Conservation (phyloP, 1,140 invertebrate species). For the Hypsibius dujardini region DNA sequence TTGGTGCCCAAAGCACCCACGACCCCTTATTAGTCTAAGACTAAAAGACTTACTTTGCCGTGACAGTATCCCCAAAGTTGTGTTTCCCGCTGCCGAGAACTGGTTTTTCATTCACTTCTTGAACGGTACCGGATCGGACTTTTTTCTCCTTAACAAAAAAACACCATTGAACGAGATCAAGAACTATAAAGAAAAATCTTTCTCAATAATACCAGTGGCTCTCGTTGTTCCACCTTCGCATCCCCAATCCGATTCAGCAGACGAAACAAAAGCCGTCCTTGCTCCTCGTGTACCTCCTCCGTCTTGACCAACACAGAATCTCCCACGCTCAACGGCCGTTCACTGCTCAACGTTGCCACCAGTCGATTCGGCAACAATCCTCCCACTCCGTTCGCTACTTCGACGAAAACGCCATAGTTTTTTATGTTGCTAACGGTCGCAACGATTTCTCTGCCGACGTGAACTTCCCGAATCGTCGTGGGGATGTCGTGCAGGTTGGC, state of each 20-base stretch:
- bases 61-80: not conserved
- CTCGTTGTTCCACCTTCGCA: no score
- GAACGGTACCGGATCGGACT: no score
- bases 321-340: slow-evolving; percentile 22
- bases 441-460: slow-evolving; percentile 28
- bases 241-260: slow-evolving; percentile 23
- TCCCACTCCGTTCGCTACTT: slow-evolving; percentile 27
- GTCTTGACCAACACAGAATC: slow-evolving; percentile 30
- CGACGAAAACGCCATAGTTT: slow-evolving; percentile 32
- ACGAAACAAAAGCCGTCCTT: slow-evolving; percentile 27
- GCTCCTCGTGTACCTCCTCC: slow-evolving; percentile 27
- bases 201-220: no score
- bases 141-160: no score
- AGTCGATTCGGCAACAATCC: slow-evolving; percentile 30
- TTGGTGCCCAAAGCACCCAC: no score
- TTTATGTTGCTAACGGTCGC: slow-evolving; percentile 28
- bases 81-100: slow-evolving; percentile 22
- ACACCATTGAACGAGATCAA: no score
- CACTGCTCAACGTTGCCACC: slow-evolving; percentile 21
- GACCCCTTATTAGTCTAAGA: no score
- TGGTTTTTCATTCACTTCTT: slow-evolving; percentile 24
- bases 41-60: not conserved
- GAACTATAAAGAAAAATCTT: no score
- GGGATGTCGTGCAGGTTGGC: slow-evolving; percentile 21
- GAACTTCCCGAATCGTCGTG: slow-evolving; percentile 23